Conservation (phyloP, 2,888 invertebrate genomes). For the Diabrotica balteata region DNA sequence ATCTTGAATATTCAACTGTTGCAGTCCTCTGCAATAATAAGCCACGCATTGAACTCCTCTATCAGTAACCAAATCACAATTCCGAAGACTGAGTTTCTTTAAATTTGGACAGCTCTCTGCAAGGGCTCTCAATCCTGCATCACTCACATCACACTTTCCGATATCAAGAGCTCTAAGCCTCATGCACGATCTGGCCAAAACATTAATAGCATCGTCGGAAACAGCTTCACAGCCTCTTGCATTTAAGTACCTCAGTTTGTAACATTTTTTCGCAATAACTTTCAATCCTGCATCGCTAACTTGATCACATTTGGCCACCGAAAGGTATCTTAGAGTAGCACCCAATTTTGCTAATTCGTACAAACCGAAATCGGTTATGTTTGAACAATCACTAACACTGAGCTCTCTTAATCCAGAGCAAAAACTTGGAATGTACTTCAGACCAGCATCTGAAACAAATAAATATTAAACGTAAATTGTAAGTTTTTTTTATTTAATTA, state of each 20-base stretch:
- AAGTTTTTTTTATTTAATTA: no score
- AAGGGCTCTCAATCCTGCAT: slow-evolving; percentile 83
- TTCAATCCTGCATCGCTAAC: slow-evolving; percentile 90
- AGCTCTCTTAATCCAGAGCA: slow-evolving; percentile 84
- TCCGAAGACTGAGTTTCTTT: slow-evolving; percentile 86
- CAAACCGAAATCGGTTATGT: slow-evolving; percentile 89
- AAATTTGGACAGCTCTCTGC: slow-evolving; percentile 90
- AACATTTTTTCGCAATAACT: slow-evolving; percentile 86
- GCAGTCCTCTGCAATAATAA: slow-evolving; percentile 87
- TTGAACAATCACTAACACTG: slow-evolving; percentile 88
- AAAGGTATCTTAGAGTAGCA: slow-evolving; percentile 87
- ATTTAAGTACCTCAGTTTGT: slow-evolving; percentile 88
- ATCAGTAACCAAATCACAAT: slow-evolving; percentile 91
- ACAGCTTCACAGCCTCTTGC: slow-evolving; percentile 92
- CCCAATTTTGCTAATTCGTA: slow-evolving; percentile 89
- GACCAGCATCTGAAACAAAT: slow-evolving; percentile 75
- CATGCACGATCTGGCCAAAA: slow-evolving; percentile 85
- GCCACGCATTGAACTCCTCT: slow-evolving; percentile 87
- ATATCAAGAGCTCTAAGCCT: slow-evolving; percentile 86
- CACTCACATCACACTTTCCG: slow-evolving; percentile 93
- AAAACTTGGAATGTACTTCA: slow-evolving; percentile 91
- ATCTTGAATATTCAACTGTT: slow-evolving; percentile 92
- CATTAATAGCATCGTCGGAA: slow-evolving; percentile 90
- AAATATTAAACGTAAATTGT: not conserved
- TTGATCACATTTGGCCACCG: slow-evolving; percentile 92